phyloP scores from a whole-genome alignment of 2,113 vertebrate genomes.

The Tragelaphus scriptus region DNA sequence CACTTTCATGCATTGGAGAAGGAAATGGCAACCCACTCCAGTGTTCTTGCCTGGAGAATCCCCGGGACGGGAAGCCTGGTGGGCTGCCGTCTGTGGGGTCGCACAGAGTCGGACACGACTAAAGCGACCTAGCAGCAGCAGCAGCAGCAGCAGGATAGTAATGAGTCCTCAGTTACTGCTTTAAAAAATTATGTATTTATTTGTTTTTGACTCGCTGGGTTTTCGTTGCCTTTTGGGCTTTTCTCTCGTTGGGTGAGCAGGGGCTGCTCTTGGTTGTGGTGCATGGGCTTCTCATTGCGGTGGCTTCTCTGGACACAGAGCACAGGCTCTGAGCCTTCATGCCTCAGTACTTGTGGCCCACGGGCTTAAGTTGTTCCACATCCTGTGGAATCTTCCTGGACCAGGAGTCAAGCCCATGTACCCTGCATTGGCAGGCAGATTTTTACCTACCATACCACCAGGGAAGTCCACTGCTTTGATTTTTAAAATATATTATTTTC shows the following conservation, averaged over 20 bases:
- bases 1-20: too few species aligned
- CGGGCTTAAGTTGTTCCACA: not conserved
- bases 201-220: not conserved
- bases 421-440: not conserved
- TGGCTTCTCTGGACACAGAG: not conserved
- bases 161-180: not conserved
- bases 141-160: too few species aligned
- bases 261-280: not conserved
- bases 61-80: too few species aligned
- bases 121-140: too few species aligned
- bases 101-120: too few species aligned
- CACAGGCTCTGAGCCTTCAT: not conserved
- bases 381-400: not conserved
- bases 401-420: not conserved
- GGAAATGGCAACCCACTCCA: too few species aligned
- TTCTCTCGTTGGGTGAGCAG: not conserved
- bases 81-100: too few species aligned
- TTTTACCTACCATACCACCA: not conserved
- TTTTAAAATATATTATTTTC: not conserved
- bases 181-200: not conserved
- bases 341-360: not conserved
- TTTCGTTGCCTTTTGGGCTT: not conserved
- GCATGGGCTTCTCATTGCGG: not conserved
- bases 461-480: not conserved
- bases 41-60: too few species aligned